A percentile compares a stretch with the other conserved stretches of the same genome.
Conservation (phyloP, 2,888 invertebrate species). For the Agrotis segetum region DNA sequence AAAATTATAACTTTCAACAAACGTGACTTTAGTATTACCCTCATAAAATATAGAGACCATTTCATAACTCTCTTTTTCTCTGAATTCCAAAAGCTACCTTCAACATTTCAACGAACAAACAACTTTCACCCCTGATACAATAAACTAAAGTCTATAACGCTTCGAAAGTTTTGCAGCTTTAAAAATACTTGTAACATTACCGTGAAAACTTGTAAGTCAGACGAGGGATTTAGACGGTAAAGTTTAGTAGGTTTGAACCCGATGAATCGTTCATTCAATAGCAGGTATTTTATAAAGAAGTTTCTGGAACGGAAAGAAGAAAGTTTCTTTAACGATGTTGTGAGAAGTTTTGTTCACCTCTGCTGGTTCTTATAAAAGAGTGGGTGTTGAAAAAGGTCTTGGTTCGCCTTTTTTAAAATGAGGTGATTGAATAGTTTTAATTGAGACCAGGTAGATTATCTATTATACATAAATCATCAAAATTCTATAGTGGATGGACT, state of each 20-base stretch:
- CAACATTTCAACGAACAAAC: slow-evolving; percentile 15
- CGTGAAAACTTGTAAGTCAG: slow-evolving; percentile 41
- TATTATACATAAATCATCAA: no score
- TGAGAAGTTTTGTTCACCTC: slow-evolving; percentile 4
- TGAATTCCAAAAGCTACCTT: slow-evolving; percentile 4
- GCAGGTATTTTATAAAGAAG: slow-evolving; percentile 29
- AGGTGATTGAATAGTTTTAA: no score
- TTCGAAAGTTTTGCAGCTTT: slow-evolving; percentile 5
- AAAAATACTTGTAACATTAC: slow-evolving; percentile 28
- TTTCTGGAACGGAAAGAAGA: slow-evolving; percentile 6
- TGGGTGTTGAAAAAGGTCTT: no score
- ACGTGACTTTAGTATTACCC: background rate
- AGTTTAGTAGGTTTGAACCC: slow-evolving; percentile 38
- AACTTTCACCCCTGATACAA: slow-evolving; percentile 2
- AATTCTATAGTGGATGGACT: no score
- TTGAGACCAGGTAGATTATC: no score
- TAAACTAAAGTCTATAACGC: slow-evolving; percentile 13
- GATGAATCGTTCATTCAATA: slow-evolving; percentile 43
- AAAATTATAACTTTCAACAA: background rate
- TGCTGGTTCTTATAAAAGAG: background rate
- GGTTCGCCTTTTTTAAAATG: no score
- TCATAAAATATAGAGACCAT: slow-evolving; percentile 1
- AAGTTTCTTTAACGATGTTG: background rate
- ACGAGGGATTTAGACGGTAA: slow-evolving; percentile 21
- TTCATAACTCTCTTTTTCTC: slow-evolving; percentile 20